Conservation (phyloP, 2,113 vertebrate genomes). For the Holacanthus passer region DNA sequence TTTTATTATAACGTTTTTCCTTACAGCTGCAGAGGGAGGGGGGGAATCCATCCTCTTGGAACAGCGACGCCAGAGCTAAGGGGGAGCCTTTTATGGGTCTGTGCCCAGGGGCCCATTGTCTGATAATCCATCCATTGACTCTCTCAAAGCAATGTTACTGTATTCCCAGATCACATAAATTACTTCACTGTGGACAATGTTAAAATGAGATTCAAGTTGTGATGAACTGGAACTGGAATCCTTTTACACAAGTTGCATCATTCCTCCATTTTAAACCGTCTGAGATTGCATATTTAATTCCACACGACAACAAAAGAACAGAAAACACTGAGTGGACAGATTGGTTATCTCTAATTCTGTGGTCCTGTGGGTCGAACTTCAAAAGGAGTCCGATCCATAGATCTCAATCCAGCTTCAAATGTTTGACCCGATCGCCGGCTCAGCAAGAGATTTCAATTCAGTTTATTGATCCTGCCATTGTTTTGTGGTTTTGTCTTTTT, state of each 20-base stretch:
- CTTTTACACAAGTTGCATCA: not conserved
- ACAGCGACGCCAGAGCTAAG: not conserved
- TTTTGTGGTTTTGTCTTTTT: conserved; percentile 41
- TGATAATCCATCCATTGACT: not conserved
- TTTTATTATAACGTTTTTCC: not conserved
- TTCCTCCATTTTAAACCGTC: not conserved
- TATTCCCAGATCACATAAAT: not conserved
- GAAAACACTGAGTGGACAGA: conserved; percentile 27
- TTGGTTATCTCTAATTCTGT: not conserved
- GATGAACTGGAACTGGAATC: not conserved
- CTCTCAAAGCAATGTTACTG: not conserved
- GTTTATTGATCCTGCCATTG: conserved; percentile 23
- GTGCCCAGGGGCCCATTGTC: not conserved
- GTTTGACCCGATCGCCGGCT: conserved; percentile 8
- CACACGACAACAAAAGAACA: conserved; percentile 1
- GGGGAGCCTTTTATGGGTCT: not conserved
- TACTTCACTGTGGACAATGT: not conserved
- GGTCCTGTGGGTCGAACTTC: not conserved
- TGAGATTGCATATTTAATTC: not conserved
- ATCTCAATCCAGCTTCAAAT: conserved; percentile 27
- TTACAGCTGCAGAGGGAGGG: not conserved
- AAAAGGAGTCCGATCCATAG: conserved; percentile 33
- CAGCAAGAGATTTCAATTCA: conserved; percentile 29
- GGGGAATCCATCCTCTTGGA: not conserved
- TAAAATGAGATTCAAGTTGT: not conserved